These are phyloP conservation scores for Lepus timidus DNA, from an alignment of 2,113 vertebrate genomes.

Conservation along the genomic window DNA sequence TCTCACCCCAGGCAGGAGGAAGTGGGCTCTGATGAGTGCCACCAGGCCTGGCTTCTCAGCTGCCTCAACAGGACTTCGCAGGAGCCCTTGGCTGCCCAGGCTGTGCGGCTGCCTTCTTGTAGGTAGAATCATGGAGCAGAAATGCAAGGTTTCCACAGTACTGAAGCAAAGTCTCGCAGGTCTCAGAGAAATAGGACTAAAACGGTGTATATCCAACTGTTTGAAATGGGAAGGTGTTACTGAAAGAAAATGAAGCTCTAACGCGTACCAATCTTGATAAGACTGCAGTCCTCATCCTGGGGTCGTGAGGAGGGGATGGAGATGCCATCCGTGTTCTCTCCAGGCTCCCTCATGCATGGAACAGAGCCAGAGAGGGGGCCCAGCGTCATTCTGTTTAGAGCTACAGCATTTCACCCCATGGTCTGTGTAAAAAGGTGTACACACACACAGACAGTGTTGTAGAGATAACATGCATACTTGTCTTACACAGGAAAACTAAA, in stretches of 20 bases:
- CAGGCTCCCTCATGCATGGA: background rate
- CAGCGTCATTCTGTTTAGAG: background rate
- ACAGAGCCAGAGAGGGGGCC: background rate
- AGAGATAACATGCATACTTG: background rate
- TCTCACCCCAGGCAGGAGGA: background rate
- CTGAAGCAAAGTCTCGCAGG: background rate
- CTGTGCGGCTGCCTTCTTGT: background rate
- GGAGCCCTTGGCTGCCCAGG: no score
- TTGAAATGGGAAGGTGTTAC: background rate
- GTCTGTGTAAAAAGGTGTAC: background rate
- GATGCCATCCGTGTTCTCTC: background rate
- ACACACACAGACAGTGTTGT: background rate
- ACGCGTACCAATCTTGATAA: background rate
- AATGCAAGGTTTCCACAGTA: background rate
- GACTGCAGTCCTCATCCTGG: background rate
- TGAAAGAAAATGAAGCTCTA: background rate
- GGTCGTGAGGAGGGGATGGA: background rate
- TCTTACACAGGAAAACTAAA: background rate
- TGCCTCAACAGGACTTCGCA: background rate
- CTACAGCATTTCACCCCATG: background rate
- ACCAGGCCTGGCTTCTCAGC: background rate
- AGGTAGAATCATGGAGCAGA: background rate
- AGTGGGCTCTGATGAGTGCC: background rate
- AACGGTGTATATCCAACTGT: background rate
- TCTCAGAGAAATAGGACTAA: background rate